phyloP scores from a whole-genome alignment of 2,113 vertebrate species.

The Puffinus mauretanicus region DNA sequence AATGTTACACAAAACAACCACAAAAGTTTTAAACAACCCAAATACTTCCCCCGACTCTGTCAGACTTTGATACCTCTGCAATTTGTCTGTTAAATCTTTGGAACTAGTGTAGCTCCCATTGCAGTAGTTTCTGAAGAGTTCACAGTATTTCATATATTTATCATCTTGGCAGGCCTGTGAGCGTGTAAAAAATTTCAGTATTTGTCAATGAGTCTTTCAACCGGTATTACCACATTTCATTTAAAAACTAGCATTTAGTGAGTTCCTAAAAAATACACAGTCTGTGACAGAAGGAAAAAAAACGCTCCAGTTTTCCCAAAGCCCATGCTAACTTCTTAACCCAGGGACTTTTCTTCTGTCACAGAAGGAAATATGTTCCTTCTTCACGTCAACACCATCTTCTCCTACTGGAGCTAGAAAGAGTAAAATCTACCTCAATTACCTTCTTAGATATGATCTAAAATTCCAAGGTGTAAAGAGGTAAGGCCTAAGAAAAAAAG shows the following conservation, averaged over 20 bases:
- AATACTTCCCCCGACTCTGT: neutral
- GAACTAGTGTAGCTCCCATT: neutral
- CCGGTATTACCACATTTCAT: neutral
- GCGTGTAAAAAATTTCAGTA: neutral
- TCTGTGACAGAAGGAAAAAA: neutral
- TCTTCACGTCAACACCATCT: neutral
- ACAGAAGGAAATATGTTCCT: accelerated
- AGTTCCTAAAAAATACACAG: neutral
- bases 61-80: neutral
- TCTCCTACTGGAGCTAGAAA: neutral
- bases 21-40: neutral
- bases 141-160: neutral
- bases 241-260: neutral
- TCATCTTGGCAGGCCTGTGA: neutral
- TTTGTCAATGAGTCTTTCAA: neutral
- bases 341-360: neutral
- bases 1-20: neutral
- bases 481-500: neutral
- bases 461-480: neutral
- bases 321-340: neutral
- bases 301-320: neutral
- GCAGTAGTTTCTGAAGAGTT: neutral
- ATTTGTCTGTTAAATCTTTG: neutral
- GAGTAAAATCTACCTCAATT: neutral
- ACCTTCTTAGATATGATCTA: neutral